A percentile compares a stretch with the other conserved stretches of the same genome.
Evolutionary conservation across 2,797 vertebrate genomes (phyloP).

Genomic region (Myripristis murdjan): DNA sequence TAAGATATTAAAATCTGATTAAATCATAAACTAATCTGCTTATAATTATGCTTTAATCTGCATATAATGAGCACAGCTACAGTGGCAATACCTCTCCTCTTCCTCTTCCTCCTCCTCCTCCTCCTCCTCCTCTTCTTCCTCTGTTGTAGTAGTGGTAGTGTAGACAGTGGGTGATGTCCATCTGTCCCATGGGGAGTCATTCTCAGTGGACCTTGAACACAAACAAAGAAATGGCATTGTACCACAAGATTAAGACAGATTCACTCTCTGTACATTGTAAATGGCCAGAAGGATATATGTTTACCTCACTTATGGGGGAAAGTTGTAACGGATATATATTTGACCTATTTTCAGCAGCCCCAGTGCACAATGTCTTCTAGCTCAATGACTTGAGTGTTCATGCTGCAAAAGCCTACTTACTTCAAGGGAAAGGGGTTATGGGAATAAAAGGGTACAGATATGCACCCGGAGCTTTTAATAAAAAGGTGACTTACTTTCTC

Average conservation of each 20-base stretch:
- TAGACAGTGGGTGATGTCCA: slow-evolving; percentile 80
- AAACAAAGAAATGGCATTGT: slow-evolving; percentile 40
- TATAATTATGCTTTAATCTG: slow-evolving; percentile 38
- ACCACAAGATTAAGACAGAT: slow-evolving; percentile 15
- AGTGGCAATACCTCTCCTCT: slow-evolving; percentile 59
- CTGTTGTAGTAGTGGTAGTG: slow-evolving; percentile 9
- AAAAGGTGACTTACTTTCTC: slow-evolving; percentile 80
- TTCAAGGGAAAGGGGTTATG: slow-evolving; percentile 64
- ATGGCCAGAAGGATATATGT: slow-evolving; percentile 30
- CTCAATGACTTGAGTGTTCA: slow-evolving; percentile 64
- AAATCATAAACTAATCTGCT: slow-evolving; percentile 31
- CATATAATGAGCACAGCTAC: slow-evolving; percentile 47
- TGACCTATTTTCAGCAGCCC: slow-evolving; percentile 77
- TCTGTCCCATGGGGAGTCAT: slow-evolving; percentile 78
- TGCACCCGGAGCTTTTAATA: slow-evolving; percentile 55
- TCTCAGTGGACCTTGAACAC: slow-evolving; percentile 72
- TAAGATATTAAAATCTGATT: slow-evolving; percentile 48
- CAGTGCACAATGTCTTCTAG: slow-evolving; percentile 76
- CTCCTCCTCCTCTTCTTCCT: slow-evolving; percentile 37
- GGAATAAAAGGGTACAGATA: slow-evolving; percentile 61
- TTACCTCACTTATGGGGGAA: slow-evolving; percentile 39
- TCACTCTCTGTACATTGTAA: slow-evolving; percentile 10
- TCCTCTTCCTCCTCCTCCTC: slow-evolving; percentile 37
- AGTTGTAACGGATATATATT: slow-evolving; percentile 64
- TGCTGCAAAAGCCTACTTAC: slow-evolving; percentile 58